Conservation (phyloP, 2,797 vertebrate species). For the Pelochelys cantorii region DNA sequence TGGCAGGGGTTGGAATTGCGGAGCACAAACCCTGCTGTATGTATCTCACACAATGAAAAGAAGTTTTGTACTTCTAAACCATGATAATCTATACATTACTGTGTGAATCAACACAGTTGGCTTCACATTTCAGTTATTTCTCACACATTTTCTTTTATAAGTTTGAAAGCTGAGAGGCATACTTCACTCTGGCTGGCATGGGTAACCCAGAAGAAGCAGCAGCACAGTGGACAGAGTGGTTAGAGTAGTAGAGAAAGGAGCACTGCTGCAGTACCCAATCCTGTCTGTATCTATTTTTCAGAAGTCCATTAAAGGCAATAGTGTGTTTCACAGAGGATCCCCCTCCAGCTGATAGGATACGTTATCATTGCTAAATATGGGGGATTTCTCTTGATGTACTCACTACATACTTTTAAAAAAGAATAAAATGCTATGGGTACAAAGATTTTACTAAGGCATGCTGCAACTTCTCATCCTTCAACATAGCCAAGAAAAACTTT, state of each 20-base stretch:
- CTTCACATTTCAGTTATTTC: background rate
- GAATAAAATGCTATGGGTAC: background rate
- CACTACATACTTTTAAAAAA: background rate
- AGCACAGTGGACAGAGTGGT: background rate
- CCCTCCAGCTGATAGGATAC: background rate
- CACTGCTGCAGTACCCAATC: background rate
- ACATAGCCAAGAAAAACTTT: background rate
- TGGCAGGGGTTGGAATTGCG: background rate
- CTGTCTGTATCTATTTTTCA: background rate
- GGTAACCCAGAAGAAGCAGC: background rate
- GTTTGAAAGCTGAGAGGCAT: background rate
- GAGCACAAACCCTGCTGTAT: background rate
- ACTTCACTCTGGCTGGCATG: background rate
- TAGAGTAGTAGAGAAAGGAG: background rate
- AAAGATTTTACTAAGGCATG: background rate
- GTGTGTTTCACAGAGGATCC: too few relatives aligned
- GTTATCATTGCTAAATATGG: background rate
- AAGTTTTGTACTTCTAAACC: background rate
- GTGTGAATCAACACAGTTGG: background rate
- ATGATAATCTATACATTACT: background rate
- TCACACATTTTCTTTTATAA: background rate
- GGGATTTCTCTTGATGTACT: background rate
- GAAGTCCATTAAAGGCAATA: background rate
- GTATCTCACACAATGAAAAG: background rate
- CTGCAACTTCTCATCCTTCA: background rate